A percentile compares a stretch with the other conserved stretches of the same genome.
Evolutionary conservation across 2,113 vertebrate species (phyloP).

Genomic region (Poeciliopsis occidentalis): DNA sequence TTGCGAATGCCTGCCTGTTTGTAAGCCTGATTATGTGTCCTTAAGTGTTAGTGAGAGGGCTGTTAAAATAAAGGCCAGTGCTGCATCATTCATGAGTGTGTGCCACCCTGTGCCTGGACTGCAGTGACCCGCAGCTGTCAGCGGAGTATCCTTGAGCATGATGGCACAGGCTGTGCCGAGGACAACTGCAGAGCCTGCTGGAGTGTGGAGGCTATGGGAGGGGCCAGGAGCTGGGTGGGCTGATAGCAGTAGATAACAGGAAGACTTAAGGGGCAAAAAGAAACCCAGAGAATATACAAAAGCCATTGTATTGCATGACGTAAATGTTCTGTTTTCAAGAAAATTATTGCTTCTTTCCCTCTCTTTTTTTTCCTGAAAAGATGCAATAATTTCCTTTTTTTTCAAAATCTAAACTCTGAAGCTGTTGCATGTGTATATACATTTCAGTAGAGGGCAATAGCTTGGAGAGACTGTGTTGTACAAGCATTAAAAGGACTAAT

Average conservation of each 20-base stretch:
- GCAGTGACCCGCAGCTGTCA: conserved; percentile 72
- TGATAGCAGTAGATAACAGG: too few species aligned
- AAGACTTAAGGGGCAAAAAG: not conserved
- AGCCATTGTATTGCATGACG: not conserved
- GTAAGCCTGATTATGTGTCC: conserved; percentile 48
- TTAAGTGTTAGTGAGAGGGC: conserved; percentile 51
- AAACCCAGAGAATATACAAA: conserved; percentile 11
- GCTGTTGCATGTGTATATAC: conserved; percentile 6
- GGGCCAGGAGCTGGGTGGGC: conserved; percentile 23
- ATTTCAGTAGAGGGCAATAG: conserved; percentile 8
- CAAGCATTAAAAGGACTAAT: conserved; percentile 19
- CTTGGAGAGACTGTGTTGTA: conserved; percentile 9
- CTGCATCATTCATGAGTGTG: conserved; percentile 76
- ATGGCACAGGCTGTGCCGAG: conserved; percentile 50
- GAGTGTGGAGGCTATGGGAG: conserved; percentile 47
- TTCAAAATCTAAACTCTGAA: not conserved
- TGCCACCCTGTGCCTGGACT: conserved; percentile 63
- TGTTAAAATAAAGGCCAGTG: conserved; percentile 37
- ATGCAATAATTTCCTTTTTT: not conserved
- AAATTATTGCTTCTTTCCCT: not conserved
- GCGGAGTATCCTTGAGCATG: conserved; percentile 68
- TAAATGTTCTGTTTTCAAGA: conserved; percentile 1
- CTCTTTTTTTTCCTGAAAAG: not conserved
- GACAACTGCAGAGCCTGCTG: conserved; percentile 52
- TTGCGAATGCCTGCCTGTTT: conserved; percentile 13